phyloP scores from a whole-genome alignment of 1,140 invertebrate genomes.

The Aphelenchoides besseyi region DNA sequence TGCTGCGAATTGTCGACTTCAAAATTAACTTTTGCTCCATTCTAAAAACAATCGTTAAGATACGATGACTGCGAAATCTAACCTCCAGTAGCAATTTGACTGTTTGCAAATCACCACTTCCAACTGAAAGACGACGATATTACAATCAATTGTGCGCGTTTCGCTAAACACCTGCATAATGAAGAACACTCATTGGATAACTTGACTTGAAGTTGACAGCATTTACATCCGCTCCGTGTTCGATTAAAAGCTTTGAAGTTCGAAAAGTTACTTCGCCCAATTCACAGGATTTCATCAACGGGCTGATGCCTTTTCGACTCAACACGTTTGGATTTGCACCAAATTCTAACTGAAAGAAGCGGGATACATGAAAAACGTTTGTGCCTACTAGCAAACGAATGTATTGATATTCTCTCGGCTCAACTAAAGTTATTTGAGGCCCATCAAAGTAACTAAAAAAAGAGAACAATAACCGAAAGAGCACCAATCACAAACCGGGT shows the following conservation, averaged over 20 bases:
- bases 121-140: no score
- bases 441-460: slow-evolving; percentile 64
- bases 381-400: slow-evolving; percentile 17
- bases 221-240: slow-evolving; percentile 41
- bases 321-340: slow-evolving; percentile 45
- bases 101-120: slow-evolving; percentile 26
- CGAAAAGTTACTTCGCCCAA: slow-evolving; percentile 24
- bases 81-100: slow-evolving; percentile 39
- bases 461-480: no score
- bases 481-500: no score
- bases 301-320: slow-evolving; percentile 35
- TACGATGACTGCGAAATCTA: neutral
- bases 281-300: slow-evolving; percentile 45
- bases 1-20: slow-evolving; percentile 16
- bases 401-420: slow-evolving; percentile 14
- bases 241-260: slow-evolving; percentile 32
- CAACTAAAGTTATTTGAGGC: slow-evolving; percentile 37
- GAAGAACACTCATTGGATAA: slow-evolving; percentile 32
- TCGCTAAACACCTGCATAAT: no score
- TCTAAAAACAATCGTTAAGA: slow-evolving; percentile 31
- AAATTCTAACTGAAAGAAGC: slow-evolving; percentile 24
- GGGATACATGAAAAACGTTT: no score
- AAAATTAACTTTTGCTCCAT: slow-evolving; percentile 39
- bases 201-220: slow-evolving; percentile 28
- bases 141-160: no score